Percentiles rank a stretch among this genome's conserved stretches.
Evolutionary conservation across 2,888 invertebrate species (phyloP).

Genomic region (Eupithecia vulgata): DNA sequence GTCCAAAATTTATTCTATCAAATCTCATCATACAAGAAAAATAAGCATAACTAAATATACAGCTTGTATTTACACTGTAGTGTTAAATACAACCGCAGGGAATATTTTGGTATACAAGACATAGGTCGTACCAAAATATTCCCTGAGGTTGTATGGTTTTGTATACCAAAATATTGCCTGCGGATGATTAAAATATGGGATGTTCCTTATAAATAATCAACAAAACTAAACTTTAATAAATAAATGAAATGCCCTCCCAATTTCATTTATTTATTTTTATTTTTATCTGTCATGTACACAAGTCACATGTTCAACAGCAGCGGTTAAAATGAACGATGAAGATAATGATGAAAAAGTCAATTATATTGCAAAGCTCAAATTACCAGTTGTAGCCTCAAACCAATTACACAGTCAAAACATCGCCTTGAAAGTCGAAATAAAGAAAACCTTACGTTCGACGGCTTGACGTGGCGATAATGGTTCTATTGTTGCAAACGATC

Average conservation of each 20-base stretch:
- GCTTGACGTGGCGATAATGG: constrained; percentile 67
- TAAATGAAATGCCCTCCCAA: no score
- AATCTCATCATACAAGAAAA: no score
- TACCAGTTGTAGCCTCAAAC: constrained; percentile 60
- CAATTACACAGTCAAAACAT: constrained; percentile 78
- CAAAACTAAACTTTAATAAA: no score
- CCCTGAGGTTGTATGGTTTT: no score
- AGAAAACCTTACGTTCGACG: constrained; percentile 68
- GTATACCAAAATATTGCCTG: no score
- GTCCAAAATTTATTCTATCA: no score
- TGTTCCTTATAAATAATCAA: constrained; percentile 10
- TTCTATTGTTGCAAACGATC: constrained; percentile 71
- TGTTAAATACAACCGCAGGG: background rate
- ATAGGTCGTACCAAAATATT: no score
- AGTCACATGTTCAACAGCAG: no score
- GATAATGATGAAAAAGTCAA: constrained; percentile 53
- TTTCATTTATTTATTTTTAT: no score
- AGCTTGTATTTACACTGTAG: background rate
- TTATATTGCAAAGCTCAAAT: constrained; percentile 52
- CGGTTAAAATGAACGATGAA: background rate
- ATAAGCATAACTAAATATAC: no score
- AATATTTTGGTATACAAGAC: background rate
- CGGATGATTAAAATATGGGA: no score
- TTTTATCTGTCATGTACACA: no score
- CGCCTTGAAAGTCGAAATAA: constrained; percentile 73